Evolutionary conservation across 37 sponge, comb jelly and placozoan species (phyloP), one percentile per base, ranked within the genome.

Genomic region (Beroe ovata): DNA sequence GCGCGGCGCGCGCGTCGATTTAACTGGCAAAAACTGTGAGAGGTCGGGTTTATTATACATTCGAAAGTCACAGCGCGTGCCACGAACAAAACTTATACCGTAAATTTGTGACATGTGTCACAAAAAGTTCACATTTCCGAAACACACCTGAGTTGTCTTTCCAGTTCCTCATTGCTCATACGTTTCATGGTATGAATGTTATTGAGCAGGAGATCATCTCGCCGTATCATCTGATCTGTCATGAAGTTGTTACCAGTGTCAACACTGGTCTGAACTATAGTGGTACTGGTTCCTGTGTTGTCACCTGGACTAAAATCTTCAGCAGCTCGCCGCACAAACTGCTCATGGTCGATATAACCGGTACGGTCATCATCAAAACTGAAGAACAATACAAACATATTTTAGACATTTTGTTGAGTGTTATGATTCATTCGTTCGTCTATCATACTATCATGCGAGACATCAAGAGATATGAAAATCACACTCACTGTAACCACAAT

Each of bases 311-410:
- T 77, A 54, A 77, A 77, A 19, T 77, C 84, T 11, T 77, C 84
- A 2, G 84, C 84, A 42, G 84, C 54, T 11, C 84, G 35, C 8
- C 84, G 84, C 23, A 77, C 84, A 77, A 77, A 77, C 22, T 77
- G 42, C 84, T 77, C 84, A 54, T 77, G 84, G 54, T 77, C 84
- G 22, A 77, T 77, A 54, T 40, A 77, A 22, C 84, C 84, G 11
- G 84, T 77, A 4, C 84, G 54, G 33, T 77, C 84, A 77, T 77
- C 84, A 40, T 77, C 84, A 23, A 77, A 77, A 77, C 84, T 77
- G 84, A 25, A 25, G 38, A 30, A 66, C n/a, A n/a, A n/a, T n/a
- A n/a, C n/a, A n/a, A n/a, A n/a, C n/a, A n/a, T n/a, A n/a, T n/a
- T n/a, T n/a, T n/a, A n/a, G n/a, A n/a, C n/a, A n/a, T n/a, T n/a